These are phyloP conservation scores for Osmerus mordax DNA, from an alignment of 2,113 vertebrate genomes.

Conservation along the genomic window DNA sequence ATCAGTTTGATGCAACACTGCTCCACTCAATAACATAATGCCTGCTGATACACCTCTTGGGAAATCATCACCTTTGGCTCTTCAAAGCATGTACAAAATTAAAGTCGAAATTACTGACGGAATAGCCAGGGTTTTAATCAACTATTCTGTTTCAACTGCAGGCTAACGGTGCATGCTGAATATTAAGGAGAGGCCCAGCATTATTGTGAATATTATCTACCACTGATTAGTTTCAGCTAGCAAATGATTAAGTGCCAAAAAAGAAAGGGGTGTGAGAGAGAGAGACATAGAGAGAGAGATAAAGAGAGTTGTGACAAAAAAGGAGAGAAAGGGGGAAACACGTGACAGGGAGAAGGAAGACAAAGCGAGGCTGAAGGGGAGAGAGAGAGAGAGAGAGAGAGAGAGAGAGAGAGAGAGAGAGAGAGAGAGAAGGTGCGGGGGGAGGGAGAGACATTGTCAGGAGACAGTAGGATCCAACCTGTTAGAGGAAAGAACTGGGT, in stretches of 20 bases:
- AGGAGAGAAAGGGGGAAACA: too few relatives aligned
- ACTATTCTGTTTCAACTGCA: slow-evolving; percentile 82
- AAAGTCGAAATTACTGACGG: slow-evolving; percentile 69
- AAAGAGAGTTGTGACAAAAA: neutral
- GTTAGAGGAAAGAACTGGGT: slow-evolving; percentile 59
- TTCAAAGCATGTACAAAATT: slow-evolving; percentile 65
- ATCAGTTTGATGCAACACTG: slow-evolving; percentile 54
- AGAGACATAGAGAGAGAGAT: neutral
- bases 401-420: slow-evolving; percentile 8
- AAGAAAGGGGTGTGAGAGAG: slow-evolving; percentile 11
- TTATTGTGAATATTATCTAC: slow-evolving; percentile 69
- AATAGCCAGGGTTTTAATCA: slow-evolving; percentile 79
- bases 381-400: slow-evolving; percentile 10
- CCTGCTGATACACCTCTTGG: slow-evolving; percentile 66
- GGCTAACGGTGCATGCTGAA: slow-evolving; percentile 65
- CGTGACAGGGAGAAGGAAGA: slow-evolving; percentile 16
- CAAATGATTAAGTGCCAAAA: slow-evolving; percentile 46
- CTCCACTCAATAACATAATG: slow-evolving; percentile 44
- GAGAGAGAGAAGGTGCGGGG: slow-evolving; percentile 9
- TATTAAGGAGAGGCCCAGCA: slow-evolving; percentile 68
- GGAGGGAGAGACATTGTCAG: slow-evolving; percentile 23
- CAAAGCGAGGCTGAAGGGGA: neutral
- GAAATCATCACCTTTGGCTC: slow-evolving; percentile 80
- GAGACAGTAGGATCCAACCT: slow-evolving; percentile 31
- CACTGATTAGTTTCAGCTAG: slow-evolving; percentile 58